Evolutionary conservation across 2,797 vertebrate genomes (phyloP).

Genomic region (Aplochiton taeniatus): DNA sequence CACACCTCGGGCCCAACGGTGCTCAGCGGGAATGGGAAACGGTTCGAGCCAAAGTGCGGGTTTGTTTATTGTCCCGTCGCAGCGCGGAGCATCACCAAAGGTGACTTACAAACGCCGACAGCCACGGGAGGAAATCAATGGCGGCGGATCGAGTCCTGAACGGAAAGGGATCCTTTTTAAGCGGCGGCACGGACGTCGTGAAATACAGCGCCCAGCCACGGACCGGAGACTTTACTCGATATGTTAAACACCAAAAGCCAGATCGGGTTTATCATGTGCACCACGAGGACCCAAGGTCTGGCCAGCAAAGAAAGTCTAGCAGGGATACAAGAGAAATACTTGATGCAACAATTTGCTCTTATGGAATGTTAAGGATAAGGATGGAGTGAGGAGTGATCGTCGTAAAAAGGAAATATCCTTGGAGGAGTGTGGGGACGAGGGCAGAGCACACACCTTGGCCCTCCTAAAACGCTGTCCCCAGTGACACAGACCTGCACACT

Average conservation of each 20-base stretch:
- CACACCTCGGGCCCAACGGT: slow-evolving; percentile 16
- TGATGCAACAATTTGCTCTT: too few species aligned
- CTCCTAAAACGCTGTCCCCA: too few species aligned
- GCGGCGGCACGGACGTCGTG: slow-evolving; percentile 3
- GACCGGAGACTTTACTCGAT: slow-evolving; percentile 13
- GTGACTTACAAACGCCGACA: slow-evolving; percentile 53
- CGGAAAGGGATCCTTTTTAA: slow-evolving; percentile 31
- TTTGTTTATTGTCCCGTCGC: slow-evolving; percentile 59
- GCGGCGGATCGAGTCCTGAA: slow-evolving; percentile 29
- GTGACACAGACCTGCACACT: background rate
- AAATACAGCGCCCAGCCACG: slow-evolving; percentile 34
- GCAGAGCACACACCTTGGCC: too few species aligned
- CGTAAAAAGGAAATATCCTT: too few species aligned
- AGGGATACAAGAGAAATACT: too few species aligned
- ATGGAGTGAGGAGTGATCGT: too few species aligned
- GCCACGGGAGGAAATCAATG: slow-evolving; percentile 40
- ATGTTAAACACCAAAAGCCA: too few species aligned
- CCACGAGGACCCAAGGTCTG: too few species aligned
- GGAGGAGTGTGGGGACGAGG: too few species aligned
- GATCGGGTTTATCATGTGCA: too few species aligned
- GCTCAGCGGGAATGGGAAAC: slow-evolving; percentile 38
- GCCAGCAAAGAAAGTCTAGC: too few species aligned
- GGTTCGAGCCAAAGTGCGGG: slow-evolving; percentile 38
- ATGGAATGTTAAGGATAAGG: too few species aligned
- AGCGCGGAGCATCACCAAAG: slow-evolving; percentile 53